Evolutionary conservation across 1,140 invertebrate genomes (phyloP), one percentile per base, ranked within the genome.

Genomic region (Drosophila serrata): DNA sequence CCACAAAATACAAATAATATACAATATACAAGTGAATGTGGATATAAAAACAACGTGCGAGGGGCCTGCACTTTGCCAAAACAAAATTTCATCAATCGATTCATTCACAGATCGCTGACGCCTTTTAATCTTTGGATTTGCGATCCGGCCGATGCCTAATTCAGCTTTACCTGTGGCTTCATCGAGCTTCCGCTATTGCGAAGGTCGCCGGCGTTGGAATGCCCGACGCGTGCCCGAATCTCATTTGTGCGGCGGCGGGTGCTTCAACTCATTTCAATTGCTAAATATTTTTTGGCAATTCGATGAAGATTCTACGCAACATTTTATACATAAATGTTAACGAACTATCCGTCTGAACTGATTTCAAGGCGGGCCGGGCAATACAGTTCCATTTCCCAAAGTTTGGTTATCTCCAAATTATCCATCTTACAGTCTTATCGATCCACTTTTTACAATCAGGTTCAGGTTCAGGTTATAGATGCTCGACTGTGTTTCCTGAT

Each of bases 121-220:
- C 35, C 65, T 42, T 22, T 35, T 43, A 43, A 90, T 87, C 60
- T 65, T 40, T 48, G 22, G 51, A 72, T 72, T 72, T 49, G 19
- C 42, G 42, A 72, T 78, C 42, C 24, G 63, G 29, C 61, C 45
- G 80, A 62, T 59, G 56, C 68, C 63, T 49, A 76, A 85, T 31
- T 68, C 75, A 42, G 79, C 48, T 27, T 15, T 17, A 43, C 33
- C 9, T 57, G 43, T 35, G 48, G 56, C 48, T 39, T 39, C 63
- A 45, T 46, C 56, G 27, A 76, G 80, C 84, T 87, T 87, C 82
- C 82, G 84, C 84, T 53, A 57, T 64, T 53, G 69, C 60, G 84
- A 87, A 87, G 84, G 84, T 84, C 76, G 79, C 43, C 46, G 11
- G 27, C 42, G 43, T 68, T 74, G 64, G 60, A 60, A 87, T 84